A percentile compares a stretch with the other conserved stretches of the same genome.
Conservation (phyloP, 2,113 vertebrate species). For the Saimiri boliviensis region DNA sequence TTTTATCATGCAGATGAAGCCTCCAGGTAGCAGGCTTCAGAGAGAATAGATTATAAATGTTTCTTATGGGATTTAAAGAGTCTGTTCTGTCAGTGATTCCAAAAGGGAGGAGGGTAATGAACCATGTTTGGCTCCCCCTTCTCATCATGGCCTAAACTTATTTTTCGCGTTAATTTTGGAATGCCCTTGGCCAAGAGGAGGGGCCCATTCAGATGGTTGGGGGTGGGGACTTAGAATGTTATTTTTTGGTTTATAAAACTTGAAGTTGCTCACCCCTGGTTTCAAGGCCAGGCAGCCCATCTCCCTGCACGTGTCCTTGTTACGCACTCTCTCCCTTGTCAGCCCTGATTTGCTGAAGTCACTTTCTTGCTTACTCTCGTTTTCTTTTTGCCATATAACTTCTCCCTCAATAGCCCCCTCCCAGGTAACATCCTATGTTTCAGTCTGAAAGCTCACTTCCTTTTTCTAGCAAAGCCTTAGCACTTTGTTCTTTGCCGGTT, state of each 20-base stretch:
- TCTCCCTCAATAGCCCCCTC: not conserved
- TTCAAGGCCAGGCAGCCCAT: not conserved
- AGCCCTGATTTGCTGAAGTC: not conserved
- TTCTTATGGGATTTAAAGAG: no score
- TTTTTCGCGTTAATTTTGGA: no score
- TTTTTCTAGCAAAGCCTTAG: not conserved
- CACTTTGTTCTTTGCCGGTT: not conserved
- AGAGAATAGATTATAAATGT: no score
- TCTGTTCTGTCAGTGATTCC: no score
- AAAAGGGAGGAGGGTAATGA: no score
- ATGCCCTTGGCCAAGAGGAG: no score
- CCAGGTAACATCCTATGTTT: not conserved
- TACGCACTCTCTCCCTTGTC: not conserved
- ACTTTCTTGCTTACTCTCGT: not conserved
- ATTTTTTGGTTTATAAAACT: not conserved
- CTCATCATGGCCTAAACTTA: no score
- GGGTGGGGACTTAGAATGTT: no score
- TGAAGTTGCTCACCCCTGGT: not conserved
- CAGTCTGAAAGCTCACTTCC: not conserved
- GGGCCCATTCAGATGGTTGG: no score
- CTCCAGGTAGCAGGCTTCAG: no score
- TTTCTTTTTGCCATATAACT: not conserved
- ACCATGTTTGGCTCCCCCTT: no score
- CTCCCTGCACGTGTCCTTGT: not conserved
- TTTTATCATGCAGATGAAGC: no score